Conservation (phyloP, 2,113 vertebrate genomes). For the Anthoscopus minutus region DNA sequence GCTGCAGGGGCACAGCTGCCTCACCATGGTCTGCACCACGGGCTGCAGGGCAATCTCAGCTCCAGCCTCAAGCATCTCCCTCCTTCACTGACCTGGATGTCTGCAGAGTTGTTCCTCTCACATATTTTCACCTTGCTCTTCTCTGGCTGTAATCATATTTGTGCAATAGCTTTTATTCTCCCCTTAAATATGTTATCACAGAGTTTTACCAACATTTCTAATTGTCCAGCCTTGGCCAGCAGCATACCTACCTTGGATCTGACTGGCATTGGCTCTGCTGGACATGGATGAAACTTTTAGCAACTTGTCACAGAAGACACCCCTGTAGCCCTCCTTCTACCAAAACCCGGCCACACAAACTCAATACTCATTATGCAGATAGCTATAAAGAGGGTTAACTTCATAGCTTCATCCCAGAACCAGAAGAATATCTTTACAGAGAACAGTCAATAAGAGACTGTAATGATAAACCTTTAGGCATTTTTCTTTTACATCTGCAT, state of each 20-base stretch:
- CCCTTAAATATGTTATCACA: not conserved
- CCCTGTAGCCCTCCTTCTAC: not conserved
- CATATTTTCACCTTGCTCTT: not conserved
- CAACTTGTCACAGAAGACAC: not conserved
- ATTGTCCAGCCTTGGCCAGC: not conserved
- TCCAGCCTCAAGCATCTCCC: not conserved
- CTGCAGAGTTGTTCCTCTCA: not conserved
- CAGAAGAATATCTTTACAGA: not conserved
- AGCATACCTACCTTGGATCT: not conserved
- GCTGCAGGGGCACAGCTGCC: not conserved
- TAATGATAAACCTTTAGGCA: not conserved
- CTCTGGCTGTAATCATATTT: not conserved
- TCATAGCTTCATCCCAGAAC: not conserved
- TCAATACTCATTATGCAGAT: not conserved
- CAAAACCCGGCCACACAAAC: not conserved
- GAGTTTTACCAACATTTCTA: not conserved
- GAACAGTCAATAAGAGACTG: not conserved
- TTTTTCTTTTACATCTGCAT: not conserved
- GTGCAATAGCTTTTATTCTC: not conserved
- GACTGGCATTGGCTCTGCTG: not conserved
- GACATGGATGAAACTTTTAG: not conserved
- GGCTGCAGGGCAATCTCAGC: not conserved
- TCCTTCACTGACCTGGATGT: not conserved
- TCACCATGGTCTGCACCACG: rapidly evolving
- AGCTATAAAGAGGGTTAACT: not conserved